Evolutionary conservation across 2,888 invertebrate genomes (phyloP).

Genomic region (Torymus texanus): DNA sequence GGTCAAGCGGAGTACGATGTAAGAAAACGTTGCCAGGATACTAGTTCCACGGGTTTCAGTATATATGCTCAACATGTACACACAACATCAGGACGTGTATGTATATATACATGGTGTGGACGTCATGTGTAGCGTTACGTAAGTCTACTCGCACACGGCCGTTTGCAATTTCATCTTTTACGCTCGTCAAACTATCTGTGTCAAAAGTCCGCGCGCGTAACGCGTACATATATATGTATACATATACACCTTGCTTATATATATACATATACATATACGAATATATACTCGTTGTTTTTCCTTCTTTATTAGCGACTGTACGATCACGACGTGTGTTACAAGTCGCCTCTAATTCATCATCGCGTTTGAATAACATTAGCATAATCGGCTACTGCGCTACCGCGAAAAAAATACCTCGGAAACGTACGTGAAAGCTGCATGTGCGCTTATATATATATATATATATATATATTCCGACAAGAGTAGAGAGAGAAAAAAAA

Average conservation of each 20-base stretch:
- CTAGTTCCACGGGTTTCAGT: constrained; percentile 26
- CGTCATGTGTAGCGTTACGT: constrained; percentile 4
- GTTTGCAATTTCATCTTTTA: constrained; percentile 54
- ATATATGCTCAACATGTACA: background rate
- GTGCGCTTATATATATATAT: too few relatives aligned
- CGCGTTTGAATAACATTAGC: constrained; percentile 37
- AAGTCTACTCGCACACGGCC: background rate
- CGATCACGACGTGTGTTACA: background rate
- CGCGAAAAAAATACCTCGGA: background rate
- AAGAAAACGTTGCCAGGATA: background rate
- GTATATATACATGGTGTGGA: background rate
- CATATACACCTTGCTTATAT: background rate
- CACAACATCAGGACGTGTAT: too few relatives aligned
- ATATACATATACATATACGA: background rate
- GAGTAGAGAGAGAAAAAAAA: background rate
- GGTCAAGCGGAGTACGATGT: too few relatives aligned
- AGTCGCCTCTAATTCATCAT: constrained; percentile 35
- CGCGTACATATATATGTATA: background rate
- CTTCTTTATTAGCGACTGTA: too few relatives aligned
- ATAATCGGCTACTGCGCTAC: constrained; percentile 20
- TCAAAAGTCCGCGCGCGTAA: constrained; percentile 38
- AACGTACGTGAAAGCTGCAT: background rate
- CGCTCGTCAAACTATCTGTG: constrained; percentile 53
- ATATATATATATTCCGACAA: too few relatives aligned
- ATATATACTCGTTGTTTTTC: constrained; percentile 1